Conservation (phyloP, 1,140 invertebrate genomes). For the Micrasema longulum region DNA sequence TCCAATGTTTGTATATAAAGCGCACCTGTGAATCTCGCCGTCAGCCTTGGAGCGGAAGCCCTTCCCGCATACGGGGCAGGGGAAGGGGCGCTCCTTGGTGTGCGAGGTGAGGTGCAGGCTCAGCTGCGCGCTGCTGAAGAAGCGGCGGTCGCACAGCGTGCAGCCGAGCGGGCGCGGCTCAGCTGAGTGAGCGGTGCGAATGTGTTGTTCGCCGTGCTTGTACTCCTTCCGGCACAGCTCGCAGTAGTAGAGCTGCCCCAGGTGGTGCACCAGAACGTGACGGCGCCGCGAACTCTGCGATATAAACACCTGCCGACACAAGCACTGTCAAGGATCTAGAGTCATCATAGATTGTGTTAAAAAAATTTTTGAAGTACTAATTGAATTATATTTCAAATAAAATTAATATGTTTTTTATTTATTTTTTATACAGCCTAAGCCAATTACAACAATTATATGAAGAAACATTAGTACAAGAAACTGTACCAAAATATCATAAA, state of each 20-base stretch:
- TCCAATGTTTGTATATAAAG: no score
- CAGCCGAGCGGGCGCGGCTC: conserved; percentile 27
- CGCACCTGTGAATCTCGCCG: conserved; percentile 41
- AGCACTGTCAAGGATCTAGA: no score
- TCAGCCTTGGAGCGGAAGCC: conserved; percentile 32
- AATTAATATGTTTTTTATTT: no score
- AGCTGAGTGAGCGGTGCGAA: conserved; percentile 33
- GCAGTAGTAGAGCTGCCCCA: conserved; percentile 28
- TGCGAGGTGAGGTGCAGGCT: conserved; percentile 35
- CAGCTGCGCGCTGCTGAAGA: conserved; percentile 27
- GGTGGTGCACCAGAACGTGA: conserved; percentile 3
- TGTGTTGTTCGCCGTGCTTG: conserved; percentile 44
- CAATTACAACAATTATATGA: no score
- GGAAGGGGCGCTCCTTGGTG: conserved; percentile 43
- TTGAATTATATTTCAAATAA: no score
- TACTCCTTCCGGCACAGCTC: conserved; percentile 12
- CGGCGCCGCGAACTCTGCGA: conserved; percentile 7
- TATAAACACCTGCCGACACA: conserved; percentile 7
- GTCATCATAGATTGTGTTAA: no score
- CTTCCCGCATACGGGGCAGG: conserved; percentile 44
- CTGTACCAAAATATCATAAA: no score
- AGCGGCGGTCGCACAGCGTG: conserved; percentile 9
- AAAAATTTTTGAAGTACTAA: no score
- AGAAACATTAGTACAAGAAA: no score
- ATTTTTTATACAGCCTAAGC: no score